Evolutionary conservation across 1,140 invertebrate species (phyloP), one percentile per base, ranked within the genome.

Genomic region (Tetramorium simillimum): DNA sequence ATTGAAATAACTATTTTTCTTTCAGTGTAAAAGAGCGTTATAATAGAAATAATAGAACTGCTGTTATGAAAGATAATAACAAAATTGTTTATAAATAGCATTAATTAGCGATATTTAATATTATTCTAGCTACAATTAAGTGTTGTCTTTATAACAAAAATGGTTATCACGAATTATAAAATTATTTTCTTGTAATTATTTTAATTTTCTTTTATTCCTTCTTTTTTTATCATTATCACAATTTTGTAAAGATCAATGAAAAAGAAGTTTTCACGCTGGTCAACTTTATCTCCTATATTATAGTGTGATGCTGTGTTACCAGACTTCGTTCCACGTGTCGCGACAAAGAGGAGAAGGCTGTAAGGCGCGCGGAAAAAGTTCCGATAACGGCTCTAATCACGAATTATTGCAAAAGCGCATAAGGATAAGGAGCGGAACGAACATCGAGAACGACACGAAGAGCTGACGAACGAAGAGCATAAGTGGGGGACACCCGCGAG

Each of bases 401-500:
- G 51, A 73, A 73, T 82, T 73, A 82, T 33, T 16, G 67, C 37
- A 75, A n/a, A 67, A 86, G 40, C 24, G 40, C 69, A 60, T 78
- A 18, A 49, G 46, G 6, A 73, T 58, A 58, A 84, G 49, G 40
- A 37, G 67, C 43, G 77, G 14, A 81, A 81, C 77, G 63, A 81
- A 70, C 43, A 43, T 78, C n/a, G 53, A 37, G 33, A 28, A 46
- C 37, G 65, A 90, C 78, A 77, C 53, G 72, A 49, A 65, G 40
- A 81, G 43, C 76, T 56, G 76, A 80, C 75, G 67, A 77, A 77
- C 63, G 4, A 89, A 84, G 49, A 60, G 21, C 67, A 40, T 46
- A 77, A 85, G 88, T 87, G 89, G 90, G 89, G 80, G 84, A 14
- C 24, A 70, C 49, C 51, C 87, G 81, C 21, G 43, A 75, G 56